Conservation (phyloP, 2,113 vertebrate genomes). For the Prionailurus bengalensis region DNA sequence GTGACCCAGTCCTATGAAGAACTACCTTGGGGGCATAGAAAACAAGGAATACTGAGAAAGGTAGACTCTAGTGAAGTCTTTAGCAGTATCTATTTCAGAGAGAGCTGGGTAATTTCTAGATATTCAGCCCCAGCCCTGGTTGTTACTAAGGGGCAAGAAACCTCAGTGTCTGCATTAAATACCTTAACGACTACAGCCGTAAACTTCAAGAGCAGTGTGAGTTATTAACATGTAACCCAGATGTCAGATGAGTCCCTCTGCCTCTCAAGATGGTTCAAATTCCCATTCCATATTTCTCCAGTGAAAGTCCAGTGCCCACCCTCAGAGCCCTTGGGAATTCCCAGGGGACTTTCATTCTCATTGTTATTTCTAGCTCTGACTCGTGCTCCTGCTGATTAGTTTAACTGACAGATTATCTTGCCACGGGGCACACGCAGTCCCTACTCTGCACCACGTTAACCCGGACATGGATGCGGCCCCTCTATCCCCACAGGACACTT, state of each 20-base stretch:
- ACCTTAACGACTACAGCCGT: not conserved
- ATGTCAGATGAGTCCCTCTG: not conserved
- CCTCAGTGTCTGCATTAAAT: not conserved
- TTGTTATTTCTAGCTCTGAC: not conserved
- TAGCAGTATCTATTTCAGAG: not conserved
- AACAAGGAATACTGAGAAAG: not conserved
- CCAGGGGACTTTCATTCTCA: not conserved
- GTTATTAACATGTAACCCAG: not conserved
- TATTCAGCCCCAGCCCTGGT: not conserved
- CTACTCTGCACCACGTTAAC: not conserved
- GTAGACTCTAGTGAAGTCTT: not conserved
- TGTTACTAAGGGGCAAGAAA: not conserved
- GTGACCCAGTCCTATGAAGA: not conserved
- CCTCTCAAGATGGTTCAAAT: not conserved
- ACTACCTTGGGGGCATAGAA: not conserved
- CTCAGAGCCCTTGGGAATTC: not conserved
- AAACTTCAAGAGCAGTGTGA: not conserved
- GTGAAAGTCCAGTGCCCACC: not conserved
- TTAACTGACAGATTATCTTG: not conserved
- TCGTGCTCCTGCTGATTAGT: not conserved
- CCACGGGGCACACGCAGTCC: not conserved
- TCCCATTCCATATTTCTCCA: not conserved
- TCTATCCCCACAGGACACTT: not conserved
- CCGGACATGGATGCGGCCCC: not conserved
- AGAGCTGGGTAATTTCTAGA: not conserved